These are phyloP conservation scores for Acanthosoma haemorrhoidale DNA, from an alignment of 2,888 invertebrate genomes.

Conservation along the genomic window DNA sequence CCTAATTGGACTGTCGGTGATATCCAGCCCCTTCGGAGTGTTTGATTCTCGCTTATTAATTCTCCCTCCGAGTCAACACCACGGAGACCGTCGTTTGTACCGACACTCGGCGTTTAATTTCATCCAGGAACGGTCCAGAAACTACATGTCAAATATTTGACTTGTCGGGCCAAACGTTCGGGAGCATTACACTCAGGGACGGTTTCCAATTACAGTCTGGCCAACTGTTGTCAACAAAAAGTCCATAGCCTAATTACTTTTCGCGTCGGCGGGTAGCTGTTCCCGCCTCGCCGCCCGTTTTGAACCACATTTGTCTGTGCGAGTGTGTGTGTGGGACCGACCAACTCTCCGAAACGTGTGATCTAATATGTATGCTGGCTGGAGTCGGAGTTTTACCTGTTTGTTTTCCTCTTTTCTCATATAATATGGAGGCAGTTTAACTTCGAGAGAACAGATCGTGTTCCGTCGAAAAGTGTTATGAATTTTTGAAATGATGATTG, in stretches of 20 bases:
- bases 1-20: no score
- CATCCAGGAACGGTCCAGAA: background rate
- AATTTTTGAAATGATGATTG: no score
- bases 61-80: background rate
- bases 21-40: no score
- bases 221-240: constrained; percentile 25
- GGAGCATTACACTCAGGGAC: background rate
- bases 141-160: background rate
- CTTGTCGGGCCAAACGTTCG: background rate
- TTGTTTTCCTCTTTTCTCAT: background rate
- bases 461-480: no score
- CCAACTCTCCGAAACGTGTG: background rate
- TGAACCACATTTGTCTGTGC: background rate
- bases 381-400: background rate
- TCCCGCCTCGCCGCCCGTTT: background rate
- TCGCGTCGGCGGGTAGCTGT: background rate
- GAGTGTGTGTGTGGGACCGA: no score
- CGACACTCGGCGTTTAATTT: background rate
- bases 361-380: background rate
- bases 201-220: constrained; percentile 16
- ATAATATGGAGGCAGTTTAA: no score
- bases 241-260: constrained; percentile 17
- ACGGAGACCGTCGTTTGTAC: background rate
- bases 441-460: no score
- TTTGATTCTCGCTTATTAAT: background rate